Evolutionary conservation across 23 tunicate species (phyloP).

Genomic region (Trididemnum clinides): DNA sequence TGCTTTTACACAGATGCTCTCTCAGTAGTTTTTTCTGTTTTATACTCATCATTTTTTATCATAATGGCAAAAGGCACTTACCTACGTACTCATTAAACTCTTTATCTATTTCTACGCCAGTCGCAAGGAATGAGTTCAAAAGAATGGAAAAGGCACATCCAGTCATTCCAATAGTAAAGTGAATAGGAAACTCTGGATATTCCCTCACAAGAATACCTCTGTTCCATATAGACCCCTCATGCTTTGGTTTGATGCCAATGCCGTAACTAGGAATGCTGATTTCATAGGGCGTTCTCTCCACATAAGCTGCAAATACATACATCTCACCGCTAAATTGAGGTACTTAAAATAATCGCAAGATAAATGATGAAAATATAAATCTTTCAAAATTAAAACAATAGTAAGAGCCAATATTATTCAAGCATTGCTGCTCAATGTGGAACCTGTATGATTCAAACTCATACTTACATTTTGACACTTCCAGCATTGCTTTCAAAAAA

Average conservation of each 20-base stretch:
- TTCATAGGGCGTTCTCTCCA: conserved; percentile 72
- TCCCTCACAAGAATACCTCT: conserved; percentile 43
- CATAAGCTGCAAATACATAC: conserved; percentile 51
- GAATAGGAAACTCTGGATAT: conserved; percentile 63
- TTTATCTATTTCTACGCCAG: conserved; percentile 30
- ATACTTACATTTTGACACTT: no score
- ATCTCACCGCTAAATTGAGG: no score
- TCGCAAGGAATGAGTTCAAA: conserved; percentile 8
- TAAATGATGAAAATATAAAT: no score
- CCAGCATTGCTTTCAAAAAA: no score
- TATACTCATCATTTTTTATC: no score
- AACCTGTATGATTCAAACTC: no score
- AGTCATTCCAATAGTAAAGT: conserved; percentile 52
- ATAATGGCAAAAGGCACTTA: neutral
- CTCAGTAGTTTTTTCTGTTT: no score
- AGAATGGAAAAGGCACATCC: conserved; percentile 61
- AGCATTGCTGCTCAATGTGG: no score
- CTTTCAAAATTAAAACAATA: no score
- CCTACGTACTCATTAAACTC: conserved; percentile 35
- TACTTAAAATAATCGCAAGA: no score
- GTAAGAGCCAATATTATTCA: no score
- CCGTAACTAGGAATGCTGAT: conserved; percentile 67
- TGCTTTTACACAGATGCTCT: no score
- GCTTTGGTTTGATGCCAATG: conserved; percentile 38
- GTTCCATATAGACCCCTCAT: conserved; percentile 62